A percentile compares a stretch with the other conserved stretches of the same genome.
phyloP scores from a whole-genome alignment of 2,888 invertebrate species.

The Emmelina monodactyla region DNA sequence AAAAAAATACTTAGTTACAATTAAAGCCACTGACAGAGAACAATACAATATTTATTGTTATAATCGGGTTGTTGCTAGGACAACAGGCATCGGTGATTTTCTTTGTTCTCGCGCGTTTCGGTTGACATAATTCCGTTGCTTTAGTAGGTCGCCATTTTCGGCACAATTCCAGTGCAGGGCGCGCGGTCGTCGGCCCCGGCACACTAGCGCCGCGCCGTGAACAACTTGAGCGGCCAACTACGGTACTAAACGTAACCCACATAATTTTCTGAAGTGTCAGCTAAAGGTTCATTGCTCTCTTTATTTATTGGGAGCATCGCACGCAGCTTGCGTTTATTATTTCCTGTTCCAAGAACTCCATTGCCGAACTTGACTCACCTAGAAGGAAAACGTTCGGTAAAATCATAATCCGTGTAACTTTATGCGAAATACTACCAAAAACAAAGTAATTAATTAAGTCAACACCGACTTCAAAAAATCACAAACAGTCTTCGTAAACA shows the following conservation, averaged over 20 bases:
- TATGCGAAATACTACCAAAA: no score
- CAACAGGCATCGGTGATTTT: no score
- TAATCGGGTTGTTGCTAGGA: no score
- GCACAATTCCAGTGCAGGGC: conserved; percentile 53
- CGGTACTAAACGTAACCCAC: conserved; percentile 65
- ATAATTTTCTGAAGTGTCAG: conserved; percentile 66
- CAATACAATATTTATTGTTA: no score
- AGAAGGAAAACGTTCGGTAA: not conserved
- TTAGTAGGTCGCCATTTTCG: conserved; percentile 60
- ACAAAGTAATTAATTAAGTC: no score
- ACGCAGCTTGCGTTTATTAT: conserved; percentile 31
- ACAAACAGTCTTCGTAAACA: no score
- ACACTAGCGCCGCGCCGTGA: conserved; percentile 44
- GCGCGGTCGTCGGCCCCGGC: conserved; percentile 41
- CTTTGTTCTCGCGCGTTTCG: conserved; percentile 46
- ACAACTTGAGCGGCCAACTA: conserved; percentile 62
- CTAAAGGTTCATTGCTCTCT: conserved; percentile 57
- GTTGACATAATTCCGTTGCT: conserved; percentile 46
- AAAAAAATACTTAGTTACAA: no score
- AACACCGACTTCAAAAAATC: no score
- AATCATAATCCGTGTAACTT: no score
- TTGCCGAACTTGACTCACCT: conserved; percentile 30
- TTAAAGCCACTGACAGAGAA: no score
- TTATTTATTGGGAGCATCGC: conserved; percentile 57
- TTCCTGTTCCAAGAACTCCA: conserved; percentile 37